A percentile compares a stretch with the other conserved stretches of the same genome.
Conservation (phyloP, 2,797 vertebrate species). For the Urophycis tenuis region DNA sequence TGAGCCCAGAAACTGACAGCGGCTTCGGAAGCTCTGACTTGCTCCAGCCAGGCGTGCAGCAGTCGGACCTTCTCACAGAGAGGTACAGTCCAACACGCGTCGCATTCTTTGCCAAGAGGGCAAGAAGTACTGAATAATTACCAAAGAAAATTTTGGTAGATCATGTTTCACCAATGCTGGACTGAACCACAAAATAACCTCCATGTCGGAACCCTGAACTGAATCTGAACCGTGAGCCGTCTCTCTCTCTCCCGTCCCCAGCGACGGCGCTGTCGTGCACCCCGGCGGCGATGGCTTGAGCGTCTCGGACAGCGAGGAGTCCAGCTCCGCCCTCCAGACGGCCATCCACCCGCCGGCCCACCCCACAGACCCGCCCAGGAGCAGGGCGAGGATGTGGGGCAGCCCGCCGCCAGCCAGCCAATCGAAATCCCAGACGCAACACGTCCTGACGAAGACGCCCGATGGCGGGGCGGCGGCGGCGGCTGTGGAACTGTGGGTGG, state of each 20-base stretch:
- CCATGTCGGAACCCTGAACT: neutral
- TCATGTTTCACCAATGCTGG: neutral
- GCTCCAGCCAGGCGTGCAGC: constrained; percentile 42
- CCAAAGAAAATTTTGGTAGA: neutral
- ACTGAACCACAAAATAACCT: neutral
- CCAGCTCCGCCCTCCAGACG: constrained; percentile 59
- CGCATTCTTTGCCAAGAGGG: neutral
- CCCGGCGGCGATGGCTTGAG: constrained; percentile 42
- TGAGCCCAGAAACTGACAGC: constrained; percentile 62
- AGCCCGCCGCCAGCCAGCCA: constrained; percentile 7
- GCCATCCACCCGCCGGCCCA: constrained; percentile 45
- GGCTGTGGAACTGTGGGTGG: constrained; percentile 54
- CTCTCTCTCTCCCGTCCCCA: constrained; percentile 19
- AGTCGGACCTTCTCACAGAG: constrained; percentile 41
- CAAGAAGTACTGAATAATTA: neutral
- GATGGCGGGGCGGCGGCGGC: constrained; percentile 27
- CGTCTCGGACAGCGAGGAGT: constrained; percentile 59
- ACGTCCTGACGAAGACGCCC: constrained; percentile 9
- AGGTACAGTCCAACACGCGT: constrained; percentile 43
- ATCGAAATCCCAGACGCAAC: constrained; percentile 5
- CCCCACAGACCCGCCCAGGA: neutral
- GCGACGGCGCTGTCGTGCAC: constrained; percentile 6
- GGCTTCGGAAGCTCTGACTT: constrained; percentile 57
- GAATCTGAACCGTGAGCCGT: neutral
- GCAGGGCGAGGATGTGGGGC: constrained; percentile 15